Evolutionary conservation across 2,113 vertebrate genomes (phyloP).

Genomic region (Nipponia nippon): DNA sequence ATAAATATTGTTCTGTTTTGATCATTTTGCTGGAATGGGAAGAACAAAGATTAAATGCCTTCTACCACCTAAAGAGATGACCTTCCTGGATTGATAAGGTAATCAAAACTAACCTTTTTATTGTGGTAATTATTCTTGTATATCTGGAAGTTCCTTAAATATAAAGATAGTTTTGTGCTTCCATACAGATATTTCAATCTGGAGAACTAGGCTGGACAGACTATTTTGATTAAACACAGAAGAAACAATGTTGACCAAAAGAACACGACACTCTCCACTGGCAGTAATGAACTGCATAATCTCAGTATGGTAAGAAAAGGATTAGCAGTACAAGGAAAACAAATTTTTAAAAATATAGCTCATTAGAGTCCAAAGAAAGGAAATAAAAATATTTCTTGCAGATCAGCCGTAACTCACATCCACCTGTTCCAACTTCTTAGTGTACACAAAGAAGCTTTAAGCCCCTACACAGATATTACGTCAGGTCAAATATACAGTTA

Average conservation of each 20-base stretch:
- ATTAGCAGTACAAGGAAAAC: not conserved
- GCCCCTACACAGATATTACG: rapidly evolving
- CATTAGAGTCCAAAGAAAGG: not conserved
- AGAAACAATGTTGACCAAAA: not conserved
- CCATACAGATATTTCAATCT: not conserved
- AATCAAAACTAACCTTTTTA: not conserved
- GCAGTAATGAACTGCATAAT: not conserved
- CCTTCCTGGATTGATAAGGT: not conserved
- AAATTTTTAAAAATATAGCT: not conserved
- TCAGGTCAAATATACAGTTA: not conserved
- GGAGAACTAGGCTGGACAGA: not conserved
- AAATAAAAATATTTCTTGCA: not conserved
- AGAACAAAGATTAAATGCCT: not conserved
- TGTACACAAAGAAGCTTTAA: not conserved
- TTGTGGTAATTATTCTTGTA: not conserved
- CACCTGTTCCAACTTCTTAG: not conserved
- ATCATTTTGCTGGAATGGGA: not conserved
- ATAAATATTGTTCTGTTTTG: not conserved
- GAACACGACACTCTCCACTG: not conserved
- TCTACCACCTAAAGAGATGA: not conserved
- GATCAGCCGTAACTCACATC: not conserved
- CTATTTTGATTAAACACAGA: not conserved
- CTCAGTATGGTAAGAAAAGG: not conserved
- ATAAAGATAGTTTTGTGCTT: not conserved
- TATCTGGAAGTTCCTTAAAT: not conserved